Evolutionary conservation across 2,888 invertebrate genomes (phyloP), one percentile per base, ranked within the genome.

Genomic region (Acronicta psi): DNA sequence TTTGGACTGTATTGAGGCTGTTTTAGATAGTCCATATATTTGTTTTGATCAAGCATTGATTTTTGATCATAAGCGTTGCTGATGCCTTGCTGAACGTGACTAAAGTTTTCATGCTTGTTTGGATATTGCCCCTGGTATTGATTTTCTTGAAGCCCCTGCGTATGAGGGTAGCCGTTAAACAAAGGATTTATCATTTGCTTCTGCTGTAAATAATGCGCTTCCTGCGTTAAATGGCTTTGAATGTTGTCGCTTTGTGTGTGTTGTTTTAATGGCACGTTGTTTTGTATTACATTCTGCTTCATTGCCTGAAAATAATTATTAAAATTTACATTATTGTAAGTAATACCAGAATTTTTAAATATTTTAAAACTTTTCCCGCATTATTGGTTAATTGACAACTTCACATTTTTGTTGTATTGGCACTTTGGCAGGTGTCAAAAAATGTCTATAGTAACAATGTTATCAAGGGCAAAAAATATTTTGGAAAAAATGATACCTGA

Each of bases 1-100:
- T 92, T 95, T 65, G 95, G 95, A 79, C 95, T 95, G 73, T 95
- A 95, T 67, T 95, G 94, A 16, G 92, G 91, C 71, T 92, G 92
- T 77, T 94, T 93, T 53, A 94, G 84, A 76, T 93, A 93, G 62
- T 95, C 94, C 68, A 89, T 86, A 71, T 93, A 93, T 80, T 94
- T 95, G 71, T 94, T 95, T 73, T 95, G 90, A 69, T 95, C 91
- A 71, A 92, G 87, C 61, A 75, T 63, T 84, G 85, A 61, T 79
- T 94, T 93, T 70, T 94, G 93, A 74, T 94, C 94, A 79, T 94
- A 95, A 38, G 89, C 83, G 69, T 92, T 94, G 42, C 89, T 89
- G 64, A 94, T 92, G 50, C 92, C 92, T 78, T 94, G 94, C 71
- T 93, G 94, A 14, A 93, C 91, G 63, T 94, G 93, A 75, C 82